Base-by-base conservation (phyloP, 2,113 vertebrate species). In the Turdus rufiventris region DNA sequence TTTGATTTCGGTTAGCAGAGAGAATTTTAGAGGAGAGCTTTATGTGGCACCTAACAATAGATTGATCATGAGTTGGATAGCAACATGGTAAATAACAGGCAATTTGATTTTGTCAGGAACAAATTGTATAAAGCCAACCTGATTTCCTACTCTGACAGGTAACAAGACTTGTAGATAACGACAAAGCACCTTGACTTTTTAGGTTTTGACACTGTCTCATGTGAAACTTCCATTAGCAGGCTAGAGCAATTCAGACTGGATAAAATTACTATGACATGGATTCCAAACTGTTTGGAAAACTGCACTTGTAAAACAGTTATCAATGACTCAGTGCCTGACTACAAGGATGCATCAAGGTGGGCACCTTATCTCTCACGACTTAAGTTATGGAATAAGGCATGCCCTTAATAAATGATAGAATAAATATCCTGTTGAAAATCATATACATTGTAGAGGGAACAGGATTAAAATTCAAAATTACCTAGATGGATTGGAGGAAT, bases 41-140 rank as follows among this genome's bases (percentile, higher is more conserved):
- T 94, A 89, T 71, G 53, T 93, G 83, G 89, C 77, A 89, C 57
- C 65, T 93, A 95, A 97, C 96, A 96, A 95, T 96, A 96, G 95
- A 95, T 95, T 97, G 96, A 97, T 97, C 95, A 96, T 89, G 95
- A 95, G 84, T 60, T 94, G 89, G 95, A 95, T 96, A 96, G 94
- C 92, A 96, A 96, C 94, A 96, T 92, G 88, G 96, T 95, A 96
- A 96, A 96, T 96, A 96, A 94, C 91, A 93, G 88, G 91, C 91
- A 96, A 96, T 96, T 96, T 96, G 96, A 94, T 95, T 96, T 96
- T 96, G 94, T 95, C 95, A 94, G 95, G 92, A 95, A 51, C 94
- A 96, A 96, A 96, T 95, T 95, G 91, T 92, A 94, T 96, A 94
- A 96, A 96, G 94, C 82, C 94, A 94, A 74, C 72, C 94, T 96